phyloP scores from a whole-genome alignment of 1,140 invertebrate species.

The Carposina sasakii region DNA sequence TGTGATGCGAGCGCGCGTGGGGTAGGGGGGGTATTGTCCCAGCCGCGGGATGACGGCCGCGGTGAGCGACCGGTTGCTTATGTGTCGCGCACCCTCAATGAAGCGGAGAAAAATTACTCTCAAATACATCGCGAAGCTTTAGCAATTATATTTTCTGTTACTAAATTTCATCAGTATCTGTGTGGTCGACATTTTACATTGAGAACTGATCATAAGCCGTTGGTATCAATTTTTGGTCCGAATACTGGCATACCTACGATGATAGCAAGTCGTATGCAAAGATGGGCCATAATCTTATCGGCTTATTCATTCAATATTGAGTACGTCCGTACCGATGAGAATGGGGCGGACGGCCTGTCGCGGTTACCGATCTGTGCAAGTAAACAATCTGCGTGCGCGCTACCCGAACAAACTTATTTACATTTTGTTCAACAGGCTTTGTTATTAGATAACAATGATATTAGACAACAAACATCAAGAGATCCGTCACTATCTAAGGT shows the following conservation, averaged over 20 bases:
- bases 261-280: conserved; percentile 34
- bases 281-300: conserved; percentile 39
- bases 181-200: background rate
- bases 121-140: conserved; percentile 1
- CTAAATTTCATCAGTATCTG: conserved; percentile 1
- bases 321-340: conserved; percentile 7
- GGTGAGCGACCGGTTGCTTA: background rate
- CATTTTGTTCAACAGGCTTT: background rate
- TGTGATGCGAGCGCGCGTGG: background rate
- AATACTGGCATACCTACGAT: conserved; percentile 24
- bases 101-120: background rate
- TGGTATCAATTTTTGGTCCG: background rate
- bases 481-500: background rate
- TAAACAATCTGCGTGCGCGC: no score
- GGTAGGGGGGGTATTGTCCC: background rate
- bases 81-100: background rate
- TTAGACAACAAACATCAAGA: background rate
- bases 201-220: background rate
- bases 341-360: conserved; percentile 1
- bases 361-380: background rate
- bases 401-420: conserved; percentile 4
- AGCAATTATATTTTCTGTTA: background rate
- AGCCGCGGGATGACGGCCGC: background rate
- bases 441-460: background rate
- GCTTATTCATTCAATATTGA: conserved; percentile 36